A percentile compares a stretch with the other conserved stretches of the same genome.
Conservation (phyloP, 1,140 invertebrate genomes). For the Apis florea region DNA sequence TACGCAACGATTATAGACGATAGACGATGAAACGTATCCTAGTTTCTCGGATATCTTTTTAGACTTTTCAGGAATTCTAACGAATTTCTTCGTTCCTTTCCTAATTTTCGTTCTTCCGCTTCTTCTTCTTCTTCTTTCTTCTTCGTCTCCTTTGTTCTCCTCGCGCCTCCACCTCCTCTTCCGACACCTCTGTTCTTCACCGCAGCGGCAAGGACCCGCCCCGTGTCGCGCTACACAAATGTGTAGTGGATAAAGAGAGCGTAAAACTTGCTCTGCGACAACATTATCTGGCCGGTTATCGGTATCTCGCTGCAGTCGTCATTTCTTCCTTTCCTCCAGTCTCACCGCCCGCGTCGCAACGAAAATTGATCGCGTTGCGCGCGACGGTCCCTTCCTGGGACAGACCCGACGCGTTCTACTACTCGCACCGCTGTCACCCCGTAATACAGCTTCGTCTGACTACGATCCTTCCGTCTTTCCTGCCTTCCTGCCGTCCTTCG, state of each 20-base stretch:
- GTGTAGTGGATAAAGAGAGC: conserved; percentile 77
- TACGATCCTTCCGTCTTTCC: conserved; percentile 43
- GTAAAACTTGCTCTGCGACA: conserved; percentile 77
- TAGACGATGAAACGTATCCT: not conserved
- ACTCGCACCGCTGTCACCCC: conserved; percentile 32
- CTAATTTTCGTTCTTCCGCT: not conserved
- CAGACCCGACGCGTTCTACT: conserved; percentile 59
- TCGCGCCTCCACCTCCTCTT: conserved; percentile 19
- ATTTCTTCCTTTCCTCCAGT: conserved; percentile 55
- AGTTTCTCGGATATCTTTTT: not conserved
- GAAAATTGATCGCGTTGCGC: conserved; percentile 69
- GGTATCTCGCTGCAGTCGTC: conserved; percentile 53
- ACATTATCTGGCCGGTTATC: conserved; percentile 71
- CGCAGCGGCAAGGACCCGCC: conserved; percentile 73
- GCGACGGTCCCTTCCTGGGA: conserved; percentile 62
- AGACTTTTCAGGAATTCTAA: not conserved
- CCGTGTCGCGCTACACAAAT: conserved; percentile 74
- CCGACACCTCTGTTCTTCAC: conserved; percentile 57
- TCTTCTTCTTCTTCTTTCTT: conserved; percentile 15
- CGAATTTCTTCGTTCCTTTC: not conserved
- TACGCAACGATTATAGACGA: not conserved
- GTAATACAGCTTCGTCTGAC: conserved; percentile 30
- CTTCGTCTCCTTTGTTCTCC: conserved; percentile 20
- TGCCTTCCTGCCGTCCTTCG: conserved; percentile 43
- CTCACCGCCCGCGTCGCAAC: conserved; percentile 60